phyloP scores from a whole-genome alignment of 2,888 invertebrate genomes.

The Synanthedon myopaeformis region DNA sequence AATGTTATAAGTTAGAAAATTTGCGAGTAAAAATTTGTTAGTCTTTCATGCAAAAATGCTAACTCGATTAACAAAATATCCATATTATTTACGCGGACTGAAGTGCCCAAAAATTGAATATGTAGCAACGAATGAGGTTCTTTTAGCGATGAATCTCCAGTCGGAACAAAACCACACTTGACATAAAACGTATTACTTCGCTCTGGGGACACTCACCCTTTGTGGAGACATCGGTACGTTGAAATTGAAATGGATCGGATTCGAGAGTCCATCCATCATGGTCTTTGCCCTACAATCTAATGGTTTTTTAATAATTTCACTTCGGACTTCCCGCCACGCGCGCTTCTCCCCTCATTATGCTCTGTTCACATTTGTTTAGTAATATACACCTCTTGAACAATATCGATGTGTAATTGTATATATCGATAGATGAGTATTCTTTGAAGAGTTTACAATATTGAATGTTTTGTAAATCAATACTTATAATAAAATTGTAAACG shows the following conservation, averaged over 20 bases:
- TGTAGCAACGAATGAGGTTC: too few relatives aligned
- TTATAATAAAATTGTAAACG: too few relatives aligned
- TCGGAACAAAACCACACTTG: conserved; percentile 23
- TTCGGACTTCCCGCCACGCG: conserved; percentile 23
- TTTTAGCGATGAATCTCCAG: background rate
- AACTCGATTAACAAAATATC: too few relatives aligned
- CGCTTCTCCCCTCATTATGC: background rate
- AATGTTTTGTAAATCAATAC: too few relatives aligned
- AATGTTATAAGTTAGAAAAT: too few relatives aligned
- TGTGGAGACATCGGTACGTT: conserved; percentile 38
- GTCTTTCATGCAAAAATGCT: too few relatives aligned
- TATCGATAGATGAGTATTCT: too few relatives aligned
- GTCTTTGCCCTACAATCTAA: conserved; percentile 52
- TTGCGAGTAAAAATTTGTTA: too few relatives aligned
- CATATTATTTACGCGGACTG: too few relatives aligned
- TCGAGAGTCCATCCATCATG: conserved; percentile 64
- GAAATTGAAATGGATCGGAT: conserved; percentile 59
- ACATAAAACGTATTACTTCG: conserved; percentile 47
- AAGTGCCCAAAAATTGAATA: too few relatives aligned
- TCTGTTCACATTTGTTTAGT: background rate
- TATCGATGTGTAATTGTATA: too few relatives aligned
- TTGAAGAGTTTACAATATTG: too few relatives aligned
- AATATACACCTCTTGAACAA: background rate
- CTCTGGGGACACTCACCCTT: conserved; percentile 56
- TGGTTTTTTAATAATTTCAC: conserved; percentile 68